A percentile compares a stretch with the other conserved stretches of the same genome.
Conservation (phyloP, 2,113 vertebrate species). For the Pyxicephalus adspersus region DNA sequence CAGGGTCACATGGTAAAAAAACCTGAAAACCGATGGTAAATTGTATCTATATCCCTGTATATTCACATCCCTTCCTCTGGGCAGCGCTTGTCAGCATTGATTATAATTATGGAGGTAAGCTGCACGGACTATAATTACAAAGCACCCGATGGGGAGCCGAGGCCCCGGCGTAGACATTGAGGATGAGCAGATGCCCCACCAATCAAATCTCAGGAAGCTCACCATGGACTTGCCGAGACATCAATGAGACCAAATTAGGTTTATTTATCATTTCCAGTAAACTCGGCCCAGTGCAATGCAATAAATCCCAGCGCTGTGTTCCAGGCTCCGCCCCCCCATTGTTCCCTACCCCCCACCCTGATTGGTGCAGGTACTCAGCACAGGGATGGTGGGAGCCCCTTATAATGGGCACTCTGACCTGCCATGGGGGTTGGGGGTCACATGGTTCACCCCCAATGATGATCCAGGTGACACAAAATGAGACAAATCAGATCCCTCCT, state of each 20-base stretch:
- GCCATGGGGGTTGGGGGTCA: too few relatives aligned
- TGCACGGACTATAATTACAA: background rate
- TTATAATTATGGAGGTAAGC: constrained; percentile 18
- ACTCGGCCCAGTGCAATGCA: background rate
- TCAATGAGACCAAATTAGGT: background rate
- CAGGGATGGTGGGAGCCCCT: too few relatives aligned
- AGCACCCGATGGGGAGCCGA: background rate
- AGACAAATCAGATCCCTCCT: too few relatives aligned
- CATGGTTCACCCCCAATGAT: too few relatives aligned
- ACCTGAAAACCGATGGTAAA: too few relatives aligned
- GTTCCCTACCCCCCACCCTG: too few relatives aligned
- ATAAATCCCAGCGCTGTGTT: background rate
- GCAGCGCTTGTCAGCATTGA: background rate
- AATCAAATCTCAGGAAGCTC: background rate
- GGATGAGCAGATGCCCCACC: background rate
- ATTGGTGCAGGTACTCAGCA: too few relatives aligned
- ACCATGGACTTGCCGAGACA: background rate
- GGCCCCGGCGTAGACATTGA: background rate
- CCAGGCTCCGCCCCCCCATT: background rate
- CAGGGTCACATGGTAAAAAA: too few relatives aligned
- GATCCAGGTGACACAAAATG: too few relatives aligned
- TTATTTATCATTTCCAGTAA: background rate
- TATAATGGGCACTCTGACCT: too few relatives aligned
- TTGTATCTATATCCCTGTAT: too few relatives aligned
- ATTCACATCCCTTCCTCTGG: too few relatives aligned